phyloP scores from a whole-genome alignment of 2,888 invertebrate species.

The Temnothorax unifasciatus region DNA sequence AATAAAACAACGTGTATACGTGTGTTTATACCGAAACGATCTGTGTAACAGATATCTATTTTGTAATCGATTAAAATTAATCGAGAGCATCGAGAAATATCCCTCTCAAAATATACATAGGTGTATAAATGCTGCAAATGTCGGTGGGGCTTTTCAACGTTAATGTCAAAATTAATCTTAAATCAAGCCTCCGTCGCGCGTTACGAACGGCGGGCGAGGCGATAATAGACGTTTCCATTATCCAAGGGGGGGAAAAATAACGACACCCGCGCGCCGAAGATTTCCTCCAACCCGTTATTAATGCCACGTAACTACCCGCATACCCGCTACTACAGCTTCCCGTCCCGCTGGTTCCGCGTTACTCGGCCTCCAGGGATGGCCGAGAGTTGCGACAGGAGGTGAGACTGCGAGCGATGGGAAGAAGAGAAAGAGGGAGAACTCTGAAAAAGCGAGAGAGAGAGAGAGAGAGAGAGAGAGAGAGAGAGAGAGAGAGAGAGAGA shows the following conservation, averaged over 20 bases:
- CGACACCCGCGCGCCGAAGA: background rate
- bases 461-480: conserved; percentile 62
- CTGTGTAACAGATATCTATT: background rate
- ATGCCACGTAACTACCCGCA: conserved; percentile 56
- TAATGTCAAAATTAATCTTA: conserved; percentile 16
- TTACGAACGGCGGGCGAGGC: background rate
- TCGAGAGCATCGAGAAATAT: background rate
- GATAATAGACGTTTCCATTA: conserved; percentile 17
- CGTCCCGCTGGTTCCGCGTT: conserved; percentile 60
- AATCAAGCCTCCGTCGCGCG: background rate
- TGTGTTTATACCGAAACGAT: background rate
- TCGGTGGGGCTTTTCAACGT: background rate
- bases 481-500: conserved; percentile 69
- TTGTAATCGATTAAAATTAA: conserved; percentile 18
- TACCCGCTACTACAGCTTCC: conserved; percentile 64
- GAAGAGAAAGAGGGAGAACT: conserved; percentile 64
- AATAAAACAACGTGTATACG: background rate
- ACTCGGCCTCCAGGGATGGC: conserved; percentile 73
- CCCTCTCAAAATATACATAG: background rate
- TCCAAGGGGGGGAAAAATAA: conserved; percentile 28
- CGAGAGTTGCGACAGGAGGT: conserved; percentile 71
- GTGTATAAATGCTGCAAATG: background rate
- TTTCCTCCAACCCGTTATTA: conserved; percentile 35
- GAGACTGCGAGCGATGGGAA: conserved; percentile 63
- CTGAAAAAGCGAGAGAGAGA: conserved; percentile 59